Conservation (phyloP, 2,888 invertebrate species). For the Carcina quercana region DNA sequence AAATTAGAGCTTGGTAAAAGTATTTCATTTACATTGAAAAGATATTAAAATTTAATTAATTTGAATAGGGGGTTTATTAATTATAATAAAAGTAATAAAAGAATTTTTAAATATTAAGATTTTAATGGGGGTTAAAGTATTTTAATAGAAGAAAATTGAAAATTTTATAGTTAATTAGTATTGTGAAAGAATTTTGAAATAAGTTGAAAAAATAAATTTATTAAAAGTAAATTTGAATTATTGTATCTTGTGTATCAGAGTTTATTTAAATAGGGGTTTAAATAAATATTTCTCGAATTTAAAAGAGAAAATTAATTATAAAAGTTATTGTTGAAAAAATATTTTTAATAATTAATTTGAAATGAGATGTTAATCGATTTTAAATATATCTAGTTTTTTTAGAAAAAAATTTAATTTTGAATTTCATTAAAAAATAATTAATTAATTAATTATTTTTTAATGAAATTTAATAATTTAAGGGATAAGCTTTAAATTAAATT, state of each 20-base stretch:
- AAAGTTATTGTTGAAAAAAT: constrained; percentile 75
- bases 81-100: constrained; percentile 54
- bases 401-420: constrained; percentile 71
- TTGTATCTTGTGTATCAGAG: constrained; percentile 85
- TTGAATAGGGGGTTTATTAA: constrained; percentile 49
- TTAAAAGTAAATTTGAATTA: constrained; percentile 72
- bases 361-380: constrained; percentile 79
- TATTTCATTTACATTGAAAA: constrained; percentile 80
- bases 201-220: constrained; percentile 54
- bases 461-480: constrained; percentile 68
- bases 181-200: constrained; percentile 73
- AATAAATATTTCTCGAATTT: constrained; percentile 73
- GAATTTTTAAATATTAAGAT: constrained; percentile 50
- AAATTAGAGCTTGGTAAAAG: constrained; percentile 80
- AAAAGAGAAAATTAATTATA: constrained; percentile 75
- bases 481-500: constrained; percentile 76
- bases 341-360: constrained; percentile 76
- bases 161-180: constrained; percentile 74
- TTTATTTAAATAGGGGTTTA: constrained; percentile 69
- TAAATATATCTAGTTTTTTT: constrained; percentile 80
- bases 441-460: constrained; percentile 41
- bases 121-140: constrained; percentile 59
- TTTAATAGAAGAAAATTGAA: constrained; percentile 64
- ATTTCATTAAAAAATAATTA: constrained; percentile 57
- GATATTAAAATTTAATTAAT: constrained; percentile 62